Conservation (phyloP, 2,888 invertebrate genomes). For the Sussaba pulchella region DNA sequence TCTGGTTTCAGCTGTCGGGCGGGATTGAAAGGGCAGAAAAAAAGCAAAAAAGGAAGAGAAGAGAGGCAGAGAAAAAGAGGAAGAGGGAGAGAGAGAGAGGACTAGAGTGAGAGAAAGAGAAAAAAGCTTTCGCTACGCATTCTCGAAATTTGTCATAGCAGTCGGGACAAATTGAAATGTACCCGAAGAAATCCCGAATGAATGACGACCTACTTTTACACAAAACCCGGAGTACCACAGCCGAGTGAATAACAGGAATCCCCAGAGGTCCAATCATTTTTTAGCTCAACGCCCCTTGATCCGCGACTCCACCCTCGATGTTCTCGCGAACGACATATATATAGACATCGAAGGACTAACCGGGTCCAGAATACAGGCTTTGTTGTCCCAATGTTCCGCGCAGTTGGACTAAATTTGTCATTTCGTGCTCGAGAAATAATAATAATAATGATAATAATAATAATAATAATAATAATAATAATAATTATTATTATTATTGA, state of each 20-base stretch:
- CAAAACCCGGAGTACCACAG: conserved; percentile 42
- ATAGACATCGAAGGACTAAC: conserved; percentile 32
- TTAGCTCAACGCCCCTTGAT: conserved; percentile 13
- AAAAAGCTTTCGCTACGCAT: conserved; percentile 30
- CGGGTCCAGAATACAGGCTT: conserved; percentile 14
- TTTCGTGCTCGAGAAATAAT: background rate
- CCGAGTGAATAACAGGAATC: conserved; percentile 42
- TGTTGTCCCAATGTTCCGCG: conserved; percentile 4
- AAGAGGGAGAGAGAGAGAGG: conserved; percentile 3
- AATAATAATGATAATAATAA: background rate
- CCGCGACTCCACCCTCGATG: conserved; percentile 47
- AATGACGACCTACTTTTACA: conserved; percentile 60
- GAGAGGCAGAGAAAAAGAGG: conserved; percentile 5
- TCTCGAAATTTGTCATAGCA: conserved; percentile 56
- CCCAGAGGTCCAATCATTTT: conserved; percentile 55
- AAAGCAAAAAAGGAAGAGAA: conserved; percentile 4
- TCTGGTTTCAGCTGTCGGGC: conserved; percentile 36
- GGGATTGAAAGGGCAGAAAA: conserved; percentile 6
- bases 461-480: too few relatives aligned
- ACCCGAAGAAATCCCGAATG: conserved; percentile 56
- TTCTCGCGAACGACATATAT: conserved; percentile 43
- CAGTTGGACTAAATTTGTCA: background rate
- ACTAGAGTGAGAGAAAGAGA: conserved; percentile 23
- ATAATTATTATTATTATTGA: too few relatives aligned
- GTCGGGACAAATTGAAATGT: conserved; percentile 60